Base-by-base conservation (phyloP, 1,140 invertebrate genomes). In the Doryteuthis pealeii region DNA sequence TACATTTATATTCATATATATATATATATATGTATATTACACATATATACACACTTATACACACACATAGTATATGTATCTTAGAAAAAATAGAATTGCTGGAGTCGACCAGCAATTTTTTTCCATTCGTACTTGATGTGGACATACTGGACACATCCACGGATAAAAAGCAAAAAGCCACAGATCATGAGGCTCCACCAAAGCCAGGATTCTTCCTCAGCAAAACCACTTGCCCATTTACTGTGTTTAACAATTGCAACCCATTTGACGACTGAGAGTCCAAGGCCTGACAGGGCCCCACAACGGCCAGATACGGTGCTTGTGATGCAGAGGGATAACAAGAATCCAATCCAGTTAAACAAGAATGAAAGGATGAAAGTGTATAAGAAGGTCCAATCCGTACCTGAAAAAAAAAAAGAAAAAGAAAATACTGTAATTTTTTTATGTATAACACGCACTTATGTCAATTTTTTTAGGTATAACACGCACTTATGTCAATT, bases 281-380 rank as follows among this genome's bases (percentile, higher is more conserved):
- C 96, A 84, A 97, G 96, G 54, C 96, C 95, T 73, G 95, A 94
- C n/a, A 97, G 86, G 6, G 96, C 96, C 66, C 96, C 96, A 87
- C 96, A 96, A 80, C 95, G 91, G 62, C 94, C 95, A 66, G 96
- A 95, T 83, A 96, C 94, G 49, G 95, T 96, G 84, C 96, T 95
- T 86, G 94, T 96, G 88, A 96, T 95, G 83, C 95, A 97, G 91
- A 96, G 93, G 72, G 96, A 89, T 80, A 96, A 89, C 71, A 97
- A 88, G 85, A 97, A 96, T 69, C 95, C 95, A 84, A 97, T 94
- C 95, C 95, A 97, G 88, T 97, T 97, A 89, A 97, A 96, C 40
- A 95, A 89, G 86, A 95, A 95, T 77, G 94, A 92, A 85, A 95
- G 3, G 35, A 40, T 40, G 35, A 40, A 40, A 5, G 35, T 40